Conservation (phyloP, 2,888 invertebrate genomes). For the Neuroscelio doddi region DNA sequence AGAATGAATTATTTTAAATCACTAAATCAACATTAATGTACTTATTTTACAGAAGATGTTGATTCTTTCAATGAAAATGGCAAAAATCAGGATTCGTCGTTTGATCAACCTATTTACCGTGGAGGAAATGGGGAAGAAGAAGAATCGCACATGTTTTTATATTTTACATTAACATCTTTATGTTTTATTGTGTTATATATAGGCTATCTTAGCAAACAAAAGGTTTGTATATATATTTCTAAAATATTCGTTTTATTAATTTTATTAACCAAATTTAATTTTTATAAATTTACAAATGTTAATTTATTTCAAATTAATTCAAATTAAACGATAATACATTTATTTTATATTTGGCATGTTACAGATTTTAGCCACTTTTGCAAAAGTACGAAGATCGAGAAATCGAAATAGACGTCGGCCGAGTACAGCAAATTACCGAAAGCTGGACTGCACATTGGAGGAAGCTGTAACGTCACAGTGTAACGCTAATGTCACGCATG, state of each 20-base stretch:
- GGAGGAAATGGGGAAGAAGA: slow-evolving; percentile 70
- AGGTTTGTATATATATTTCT: slow-evolving; percentile 73
- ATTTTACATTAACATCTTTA: slow-evolving; percentile 78
- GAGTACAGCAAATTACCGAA: slow-evolving; percentile 78
- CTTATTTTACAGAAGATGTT: too few species aligned
- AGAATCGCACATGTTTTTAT: slow-evolving; percentile 80
- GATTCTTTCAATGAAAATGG: too few species aligned
- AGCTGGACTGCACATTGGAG: slow-evolving; percentile 79
- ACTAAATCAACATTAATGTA: too few species aligned
- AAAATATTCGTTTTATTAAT: neutral
- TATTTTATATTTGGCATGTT: neutral
- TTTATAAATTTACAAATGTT: slow-evolving; percentile 2
- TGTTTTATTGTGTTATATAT: slow-evolving; percentile 78
- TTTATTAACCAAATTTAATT: neutral
- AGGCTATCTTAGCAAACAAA: slow-evolving; percentile 79
- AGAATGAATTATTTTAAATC: too few species aligned
- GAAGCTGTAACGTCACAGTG: slow-evolving; percentile 79
- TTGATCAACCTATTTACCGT: slow-evolving; percentile 25
- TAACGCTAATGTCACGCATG: slow-evolving; percentile 74
- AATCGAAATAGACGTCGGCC: slow-evolving; percentile 73
- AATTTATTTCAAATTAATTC: neutral
- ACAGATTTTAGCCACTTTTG: slow-evolving; percentile 77
- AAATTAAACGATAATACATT: neutral
- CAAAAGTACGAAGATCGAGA: slow-evolving; percentile 76
- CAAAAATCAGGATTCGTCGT: neutral